Evolutionary conservation across 2,888 invertebrate species (phyloP), one percentile per base, ranked within the genome.

Genomic region (Drosophila lacicola): DNA sequence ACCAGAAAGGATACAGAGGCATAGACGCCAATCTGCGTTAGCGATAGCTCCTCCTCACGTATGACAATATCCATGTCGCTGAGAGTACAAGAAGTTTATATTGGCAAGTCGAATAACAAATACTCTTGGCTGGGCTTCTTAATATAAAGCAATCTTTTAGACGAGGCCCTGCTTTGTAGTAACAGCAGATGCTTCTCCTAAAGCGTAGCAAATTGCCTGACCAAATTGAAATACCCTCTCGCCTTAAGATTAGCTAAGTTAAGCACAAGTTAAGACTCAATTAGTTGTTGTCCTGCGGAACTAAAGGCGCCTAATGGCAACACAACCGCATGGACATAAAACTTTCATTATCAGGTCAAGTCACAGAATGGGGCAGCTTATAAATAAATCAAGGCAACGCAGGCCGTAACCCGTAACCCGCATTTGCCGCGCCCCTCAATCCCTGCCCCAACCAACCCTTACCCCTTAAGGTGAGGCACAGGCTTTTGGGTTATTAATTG

Each of bases 1-100:
- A 93, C 90, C 65, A 93, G 78, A 80, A 94, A 93, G 2, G 93
- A 93, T 14, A 93, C 84, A 2, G 93, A 92, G 2, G 93, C 93
- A 78, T 93, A 94, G 46, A 93, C 77, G 29, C 92, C 93, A 56
- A 93, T 92, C 80, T 93, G 92, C 25, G 91, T 87, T 45, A 92
- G 54, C 0, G 93, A 92, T 51, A 93, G 82, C 56, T 93, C 92
- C 70, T 92, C 91, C 73, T 92, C 90, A 34, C 91, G 90, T 72
- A 92, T 91, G 66, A 91, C 87, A 60, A 92, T 91, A 70, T 92
- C 92, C 92, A 92, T 92, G 55, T 10, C 58, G 9, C 42, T 54
- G 21, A 3, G 14, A 44, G n/a, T n/a, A 34, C 5, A 5, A 6
- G 0, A 1, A 34, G 13, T 39, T 13, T 17, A 17, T 25, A 17